Evolutionary conservation across 2,113 vertebrate species (phyloP).

Genomic region (Australoheros scitulus): DNA sequence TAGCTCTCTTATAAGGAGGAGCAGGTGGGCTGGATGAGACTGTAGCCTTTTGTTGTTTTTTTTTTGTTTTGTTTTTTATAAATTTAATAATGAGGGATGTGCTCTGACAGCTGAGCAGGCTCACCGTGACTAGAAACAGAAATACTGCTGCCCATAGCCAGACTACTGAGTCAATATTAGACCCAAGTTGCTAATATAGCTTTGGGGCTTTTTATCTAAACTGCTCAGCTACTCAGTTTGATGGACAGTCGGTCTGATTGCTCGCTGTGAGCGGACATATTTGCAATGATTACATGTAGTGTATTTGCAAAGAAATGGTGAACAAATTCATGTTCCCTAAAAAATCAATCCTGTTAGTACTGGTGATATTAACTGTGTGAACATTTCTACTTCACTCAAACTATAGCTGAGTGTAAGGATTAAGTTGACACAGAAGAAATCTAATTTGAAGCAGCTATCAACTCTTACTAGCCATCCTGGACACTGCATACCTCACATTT

Average conservation of each 20-base stretch:
- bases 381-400: background rate
- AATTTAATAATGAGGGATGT: slow-evolving; percentile 49
- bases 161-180: background rate
- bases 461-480: background rate
- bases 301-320: background rate
- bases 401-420: background rate
- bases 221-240: background rate
- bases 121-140: slow-evolving; percentile 20
- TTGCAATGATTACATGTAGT: background rate
- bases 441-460: background rate
- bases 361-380: background rate
- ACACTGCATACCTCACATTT: background rate
- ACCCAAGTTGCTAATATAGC: background rate
- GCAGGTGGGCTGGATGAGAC: slow-evolving; percentile 43
- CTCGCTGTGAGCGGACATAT: background rate
- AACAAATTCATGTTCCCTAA: background rate
- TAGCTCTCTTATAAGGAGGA: slow-evolving; percentile 14
- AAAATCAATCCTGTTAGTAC: background rate
- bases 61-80: slow-evolving; percentile 8
- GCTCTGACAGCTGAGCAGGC: slow-evolving; percentile 41
- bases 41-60: background rate
- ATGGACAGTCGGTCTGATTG: background rate
- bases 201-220: background rate
- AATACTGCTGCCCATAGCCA: slow-evolving; percentile 8
- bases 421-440: background rate